Evolutionary conservation across 2,888 invertebrate genomes (phyloP).

Genomic region (Theodoxus fluviatilis): DNA sequence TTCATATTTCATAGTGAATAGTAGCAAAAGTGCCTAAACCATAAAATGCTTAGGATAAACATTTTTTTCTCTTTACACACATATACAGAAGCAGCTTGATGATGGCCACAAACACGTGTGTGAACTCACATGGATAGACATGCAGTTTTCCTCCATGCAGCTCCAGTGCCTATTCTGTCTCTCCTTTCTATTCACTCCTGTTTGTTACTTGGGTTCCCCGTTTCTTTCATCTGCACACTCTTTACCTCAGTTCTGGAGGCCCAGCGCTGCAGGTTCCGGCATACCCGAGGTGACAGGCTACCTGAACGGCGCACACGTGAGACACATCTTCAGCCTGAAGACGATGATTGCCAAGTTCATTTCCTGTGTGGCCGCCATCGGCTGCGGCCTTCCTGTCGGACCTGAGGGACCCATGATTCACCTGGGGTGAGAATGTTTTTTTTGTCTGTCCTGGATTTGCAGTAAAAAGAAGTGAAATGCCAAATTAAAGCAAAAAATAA

Average conservation of each 20-base stretch:
- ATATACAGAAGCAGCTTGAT: not conserved
- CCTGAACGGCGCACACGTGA: slow-evolving; percentile 63
- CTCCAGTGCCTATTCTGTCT: not conserved
- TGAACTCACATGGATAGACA: not conserved
- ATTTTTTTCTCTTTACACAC: too few relatives aligned
- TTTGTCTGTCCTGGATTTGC: too few relatives aligned
- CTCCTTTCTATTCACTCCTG: not conserved
- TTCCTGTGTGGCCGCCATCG: slow-evolving; percentile 63
- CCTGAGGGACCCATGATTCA: slow-evolving; percentile 68
- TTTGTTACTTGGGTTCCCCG: not conserved
- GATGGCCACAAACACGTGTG: not conserved
- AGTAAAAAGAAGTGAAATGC: too few relatives aligned
- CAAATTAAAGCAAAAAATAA: too few relatives aligned
- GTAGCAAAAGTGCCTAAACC: too few relatives aligned
- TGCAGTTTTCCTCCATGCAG: not conserved
- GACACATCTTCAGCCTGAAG: slow-evolving; percentile 63
- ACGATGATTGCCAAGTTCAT: slow-evolving; percentile 64
- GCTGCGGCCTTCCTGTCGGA: slow-evolving; percentile 66
- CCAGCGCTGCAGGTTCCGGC: slow-evolving; percentile 61
- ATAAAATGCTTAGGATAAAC: too few relatives aligned
- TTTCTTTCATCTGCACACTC: not conserved
- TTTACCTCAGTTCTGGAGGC: slow-evolving; percentile 51
- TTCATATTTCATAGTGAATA: too few relatives aligned
- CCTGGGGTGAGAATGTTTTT: slow-evolving; percentile 58
- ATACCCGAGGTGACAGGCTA: slow-evolving; percentile 66